Evolutionary conservation across 2,113 vertebrate species (phyloP).

Genomic region (Callipepla squamata): DNA sequence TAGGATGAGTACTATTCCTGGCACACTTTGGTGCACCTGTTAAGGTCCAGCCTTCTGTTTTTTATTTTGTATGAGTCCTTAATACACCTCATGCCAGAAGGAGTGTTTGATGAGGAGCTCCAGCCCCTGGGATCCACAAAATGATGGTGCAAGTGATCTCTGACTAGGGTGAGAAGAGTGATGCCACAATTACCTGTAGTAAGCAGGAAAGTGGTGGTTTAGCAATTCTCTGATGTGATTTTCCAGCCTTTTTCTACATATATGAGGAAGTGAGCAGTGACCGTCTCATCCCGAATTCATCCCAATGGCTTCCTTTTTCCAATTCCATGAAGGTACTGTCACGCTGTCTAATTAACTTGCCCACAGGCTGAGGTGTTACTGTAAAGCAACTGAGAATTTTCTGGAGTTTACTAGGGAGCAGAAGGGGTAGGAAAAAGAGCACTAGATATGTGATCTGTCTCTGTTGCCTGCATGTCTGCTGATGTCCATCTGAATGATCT

Average conservation of each 20-base stretch:
- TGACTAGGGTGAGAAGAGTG: accelerated
- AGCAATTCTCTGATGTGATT: neutral
- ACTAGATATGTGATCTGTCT: neutral
- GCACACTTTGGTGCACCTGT: accelerated
- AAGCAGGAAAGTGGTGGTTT: neutral
- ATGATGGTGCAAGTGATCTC: neutral
- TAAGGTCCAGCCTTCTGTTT: neutral
- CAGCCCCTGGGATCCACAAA: neutral
- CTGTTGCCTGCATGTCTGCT: neutral
- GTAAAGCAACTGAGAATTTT: neutral
- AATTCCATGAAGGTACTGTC: neutral
- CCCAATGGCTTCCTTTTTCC: neutral
- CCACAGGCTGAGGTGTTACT: neutral
- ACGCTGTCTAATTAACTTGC: accelerated
- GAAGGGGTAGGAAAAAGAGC: neutral
- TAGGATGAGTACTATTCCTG: accelerated
- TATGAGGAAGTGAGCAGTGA: neutral
- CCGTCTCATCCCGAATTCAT: neutral
- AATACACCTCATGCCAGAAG: accelerated
- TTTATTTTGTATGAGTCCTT: neutral
- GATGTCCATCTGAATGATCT: neutral
- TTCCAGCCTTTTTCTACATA: neutral
- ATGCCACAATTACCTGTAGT: neutral
- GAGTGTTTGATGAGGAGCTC: neutral
- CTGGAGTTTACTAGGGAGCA: neutral